Evolutionary conservation across 2,797 vertebrate species (phyloP).

Genomic region (Spinibarbus caldwelli): DNA sequence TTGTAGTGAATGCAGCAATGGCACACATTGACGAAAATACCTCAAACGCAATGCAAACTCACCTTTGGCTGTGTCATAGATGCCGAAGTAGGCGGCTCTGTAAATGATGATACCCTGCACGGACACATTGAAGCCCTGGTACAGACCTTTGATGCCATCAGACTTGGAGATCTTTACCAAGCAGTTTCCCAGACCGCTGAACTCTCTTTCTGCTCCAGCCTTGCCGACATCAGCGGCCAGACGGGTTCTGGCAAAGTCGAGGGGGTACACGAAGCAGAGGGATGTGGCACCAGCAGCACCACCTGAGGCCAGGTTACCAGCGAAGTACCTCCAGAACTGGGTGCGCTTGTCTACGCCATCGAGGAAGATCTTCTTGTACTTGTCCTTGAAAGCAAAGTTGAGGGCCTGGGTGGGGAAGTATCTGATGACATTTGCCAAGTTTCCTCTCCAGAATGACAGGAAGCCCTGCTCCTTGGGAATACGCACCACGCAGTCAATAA

Average conservation of each 20-base stretch:
- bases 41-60: conserved; percentile 43
- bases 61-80: conserved; percentile 98
- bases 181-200: conserved; percentile 87
- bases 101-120: conserved; percentile 98
- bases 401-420: conserved; percentile 95
- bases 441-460: conserved; percentile 91
- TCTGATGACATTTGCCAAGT: conserved; percentile 91
- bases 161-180: conserved; percentile 85
- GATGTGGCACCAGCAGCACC: conserved; percentile 92
- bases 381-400: conserved; percentile 96
- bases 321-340: conserved; percentile 95
- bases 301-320: conserved; percentile 90
- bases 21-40: neutral
- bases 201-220: conserved; percentile 79
- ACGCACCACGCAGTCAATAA: conserved; percentile 87
- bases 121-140: conserved; percentile 92
- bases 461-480: conserved; percentile 93
- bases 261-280: conserved; percentile 91
- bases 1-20: neutral
- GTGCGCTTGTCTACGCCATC: conserved; percentile 87
- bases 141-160: conserved; percentile 86
- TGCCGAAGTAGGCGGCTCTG: conserved; percentile 94
- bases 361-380: conserved; percentile 93
- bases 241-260: conserved; percentile 92
- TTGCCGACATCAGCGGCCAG: conserved; percentile 91